Conservation (phyloP, 2,797 vertebrate species). For the Chrosomus eos region DNA sequence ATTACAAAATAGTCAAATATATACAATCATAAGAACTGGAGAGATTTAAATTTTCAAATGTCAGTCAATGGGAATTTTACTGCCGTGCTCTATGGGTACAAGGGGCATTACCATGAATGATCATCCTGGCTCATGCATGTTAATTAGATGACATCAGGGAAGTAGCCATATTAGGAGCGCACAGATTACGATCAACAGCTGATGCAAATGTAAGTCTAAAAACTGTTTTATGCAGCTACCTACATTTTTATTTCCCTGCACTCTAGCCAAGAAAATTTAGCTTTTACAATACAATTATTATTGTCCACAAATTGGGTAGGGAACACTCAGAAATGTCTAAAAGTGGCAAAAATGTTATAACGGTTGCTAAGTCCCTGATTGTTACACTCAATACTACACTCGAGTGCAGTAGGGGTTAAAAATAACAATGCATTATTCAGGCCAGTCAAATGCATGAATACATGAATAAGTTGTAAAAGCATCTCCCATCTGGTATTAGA, state of each 20-base stretch:
- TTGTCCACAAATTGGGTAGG: neutral
- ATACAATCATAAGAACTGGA: neutral
- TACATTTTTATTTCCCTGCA: neutral
- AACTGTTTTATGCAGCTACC: neutral
- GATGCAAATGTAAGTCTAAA: neutral
- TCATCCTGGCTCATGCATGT: neutral
- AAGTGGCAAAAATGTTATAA: conserved; percentile 6
- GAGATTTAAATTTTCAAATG: neutral
- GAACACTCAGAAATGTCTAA: neutral
- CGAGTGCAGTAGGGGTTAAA: conserved; percentile 53
- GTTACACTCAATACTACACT: conserved; percentile 32
- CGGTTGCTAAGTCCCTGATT: conserved; percentile 17
- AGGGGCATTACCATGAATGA: neutral
- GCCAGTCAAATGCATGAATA: conserved; percentile 73
- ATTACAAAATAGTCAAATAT: neutral
- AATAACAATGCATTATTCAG: conserved; percentile 78
- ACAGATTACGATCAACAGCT: neutral
- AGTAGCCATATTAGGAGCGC: neutral
- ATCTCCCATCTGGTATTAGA: conserved; percentile 55
- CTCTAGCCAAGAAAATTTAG: neutral
- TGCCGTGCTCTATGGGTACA: neutral
- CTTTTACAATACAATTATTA: conserved; percentile 2
- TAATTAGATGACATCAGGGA: neutral
- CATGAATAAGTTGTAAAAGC: conserved; percentile 73
- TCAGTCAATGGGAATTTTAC: neutral